A percentile compares a stretch with the other conserved stretches of the same genome.
phyloP scores from a whole-genome alignment of 2,797 vertebrate genomes.

The Chaetodon trifasciatus region DNA sequence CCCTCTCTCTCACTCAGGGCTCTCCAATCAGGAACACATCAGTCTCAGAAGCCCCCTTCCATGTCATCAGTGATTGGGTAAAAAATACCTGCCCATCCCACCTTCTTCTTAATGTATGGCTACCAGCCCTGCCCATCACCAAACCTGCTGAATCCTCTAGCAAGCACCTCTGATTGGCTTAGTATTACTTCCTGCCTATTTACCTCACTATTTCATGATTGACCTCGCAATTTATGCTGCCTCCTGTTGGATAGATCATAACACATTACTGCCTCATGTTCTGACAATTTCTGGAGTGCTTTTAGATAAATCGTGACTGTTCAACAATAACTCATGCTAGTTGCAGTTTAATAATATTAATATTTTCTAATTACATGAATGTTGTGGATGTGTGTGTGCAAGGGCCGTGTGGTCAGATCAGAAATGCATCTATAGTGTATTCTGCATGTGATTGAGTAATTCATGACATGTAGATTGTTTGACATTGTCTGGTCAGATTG shows the following conservation, averaged over 20 bases:
- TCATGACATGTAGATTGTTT: neutral
- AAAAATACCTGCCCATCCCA: constrained; percentile 70
- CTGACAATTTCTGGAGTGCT: constrained; percentile 31
- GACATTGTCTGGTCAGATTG: neutral
- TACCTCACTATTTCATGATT: constrained; percentile 54
- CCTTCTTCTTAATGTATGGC: constrained; percentile 62
- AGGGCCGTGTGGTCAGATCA: constrained; percentile 9
- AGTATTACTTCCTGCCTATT: constrained; percentile 59
- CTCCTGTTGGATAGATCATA: constrained; percentile 48
- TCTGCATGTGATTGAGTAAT: neutral
- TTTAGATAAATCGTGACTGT: constrained; percentile 38
- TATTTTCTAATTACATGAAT: constrained; percentile 30
- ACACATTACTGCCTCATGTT: constrained; percentile 34
- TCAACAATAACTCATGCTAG: constrained; percentile 49
- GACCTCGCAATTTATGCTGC: constrained; percentile 39
- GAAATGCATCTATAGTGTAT: constrained; percentile 21
- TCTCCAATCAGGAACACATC: constrained; percentile 83
- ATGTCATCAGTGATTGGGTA: constrained; percentile 84
- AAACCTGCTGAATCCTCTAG: constrained; percentile 68
- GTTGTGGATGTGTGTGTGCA: constrained; percentile 49
- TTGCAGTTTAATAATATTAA: constrained; percentile 26
- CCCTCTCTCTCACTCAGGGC: constrained; percentile 89
- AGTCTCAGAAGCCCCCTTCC: constrained; percentile 79
- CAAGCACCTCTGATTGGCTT: constrained; percentile 76
- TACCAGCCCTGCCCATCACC: constrained; percentile 63